Evolutionary conservation across 64 coral and sea anemone species (phyloP), one percentile per base, ranked within the genome.

Genomic region (Porites australiensis): DNA sequence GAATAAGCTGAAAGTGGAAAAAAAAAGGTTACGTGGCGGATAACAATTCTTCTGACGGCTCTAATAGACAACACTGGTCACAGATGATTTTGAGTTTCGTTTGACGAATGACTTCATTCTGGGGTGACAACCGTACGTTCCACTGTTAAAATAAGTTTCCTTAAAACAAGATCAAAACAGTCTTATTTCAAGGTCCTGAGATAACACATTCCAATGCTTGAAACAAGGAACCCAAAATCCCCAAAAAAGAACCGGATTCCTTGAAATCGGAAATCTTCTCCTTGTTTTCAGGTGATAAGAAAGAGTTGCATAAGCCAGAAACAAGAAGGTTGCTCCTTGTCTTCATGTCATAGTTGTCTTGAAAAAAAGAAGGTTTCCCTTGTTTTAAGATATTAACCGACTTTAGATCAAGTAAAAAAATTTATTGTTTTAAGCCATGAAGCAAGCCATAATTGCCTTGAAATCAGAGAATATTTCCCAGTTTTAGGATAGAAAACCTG

Each of bases 131-230:
- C 27, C 27, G 27, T 37, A 37, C 27, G 27, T 37, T 37, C 6
- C 78, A 81, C 78, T 57, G 18, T 59, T 59, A 61, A 81, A 81
- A 13, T 81, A 46, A 57, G 59, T 55, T 57, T 81, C 77, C 77
- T 81, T 81, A 23, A 81, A 81, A 81, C 58, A 81, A 81, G 77
- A 22, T 55, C 16, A 61, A 81, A 81, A 54, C 60, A 81, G 12
- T 21, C 78, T 81, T 57, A 81, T 81, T 81, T 81, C 20, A 81
- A 81, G 78, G 49, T 81, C 78, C 78, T 81, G 78, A 81, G 78
- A 57, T 54, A 81, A 81, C 53, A 12, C 15, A 51, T 81, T 14
- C 23, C 7, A 16, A 61, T 12, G 4, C 59, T 61, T 22, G 19
- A 55, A 81, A 81, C 21, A 23, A 81, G 59, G 49, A 81, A 50